A percentile compares a stretch with the other conserved stretches of the same genome.
phyloP scores from a whole-genome alignment of 2,888 invertebrate species.

The Diloba caeruleocephala region DNA sequence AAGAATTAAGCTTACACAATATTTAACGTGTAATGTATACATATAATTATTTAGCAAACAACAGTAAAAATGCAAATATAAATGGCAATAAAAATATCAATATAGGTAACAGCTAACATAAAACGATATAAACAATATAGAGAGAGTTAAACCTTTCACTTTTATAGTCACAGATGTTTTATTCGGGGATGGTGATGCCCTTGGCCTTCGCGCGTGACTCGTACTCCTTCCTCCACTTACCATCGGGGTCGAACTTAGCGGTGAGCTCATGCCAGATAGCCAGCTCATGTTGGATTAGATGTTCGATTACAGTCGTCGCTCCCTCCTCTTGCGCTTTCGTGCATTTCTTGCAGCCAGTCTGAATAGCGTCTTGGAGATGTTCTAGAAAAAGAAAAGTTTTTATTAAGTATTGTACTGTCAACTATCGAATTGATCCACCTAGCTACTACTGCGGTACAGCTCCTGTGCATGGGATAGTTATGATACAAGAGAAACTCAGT shows the following conservation, averaged over 20 bases:
- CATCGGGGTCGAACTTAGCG: conserved; percentile 91
- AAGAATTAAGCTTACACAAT: conserved; percentile 4
- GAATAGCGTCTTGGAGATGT: conserved; percentile 91
- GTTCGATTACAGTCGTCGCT: conserved; percentile 90
- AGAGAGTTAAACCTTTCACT: too few relatives aligned
- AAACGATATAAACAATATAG: background rate
- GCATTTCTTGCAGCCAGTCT: conserved; percentile 91
- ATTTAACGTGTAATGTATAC: too few relatives aligned
- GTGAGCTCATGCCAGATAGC: conserved; percentile 91
- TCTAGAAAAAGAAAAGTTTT: conserved; percentile 80
- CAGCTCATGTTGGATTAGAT: conserved; percentile 91
- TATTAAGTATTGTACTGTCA: too few relatives aligned
- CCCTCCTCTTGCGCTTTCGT: conserved; percentile 90
- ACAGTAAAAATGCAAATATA: background rate
- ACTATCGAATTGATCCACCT: too few relatives aligned
- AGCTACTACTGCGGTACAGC: too few relatives aligned
- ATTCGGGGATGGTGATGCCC: conserved; percentile 78
- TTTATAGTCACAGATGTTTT: too few relatives aligned
- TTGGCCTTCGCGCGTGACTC: conserved; percentile 87
- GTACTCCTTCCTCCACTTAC: conserved; percentile 91
- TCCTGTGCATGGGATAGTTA: too few relatives aligned
- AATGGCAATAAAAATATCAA: background rate
- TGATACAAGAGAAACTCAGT: too few relatives aligned
- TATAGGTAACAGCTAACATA: too few relatives aligned
- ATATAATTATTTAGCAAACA: conserved; percentile 2